These are phyloP conservation scores for Cherax quadricarinatus DNA, from an alignment of 1,140 invertebrate genomes.

Conservation along the genomic window DNA sequence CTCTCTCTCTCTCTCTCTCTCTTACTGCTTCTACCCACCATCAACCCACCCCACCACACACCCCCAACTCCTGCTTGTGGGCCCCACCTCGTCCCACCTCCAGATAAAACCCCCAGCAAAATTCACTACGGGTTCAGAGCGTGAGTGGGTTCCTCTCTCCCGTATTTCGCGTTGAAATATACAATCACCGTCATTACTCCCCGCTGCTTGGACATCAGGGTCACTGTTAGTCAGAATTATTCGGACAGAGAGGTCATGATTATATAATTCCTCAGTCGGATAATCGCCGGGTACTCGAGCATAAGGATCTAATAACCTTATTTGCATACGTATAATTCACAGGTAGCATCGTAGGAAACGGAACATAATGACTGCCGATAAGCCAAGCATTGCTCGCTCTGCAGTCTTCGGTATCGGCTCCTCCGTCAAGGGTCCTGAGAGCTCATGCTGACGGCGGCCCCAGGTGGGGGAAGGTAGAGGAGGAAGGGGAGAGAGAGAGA, in stretches of 20 bases:
- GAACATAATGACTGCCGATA: neutral
- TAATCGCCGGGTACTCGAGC: conserved; percentile 51
- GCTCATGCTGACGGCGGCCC: too few species aligned
- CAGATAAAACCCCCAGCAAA: neutral
- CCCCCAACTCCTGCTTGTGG: too few species aligned
- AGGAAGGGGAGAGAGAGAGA: too few species aligned
- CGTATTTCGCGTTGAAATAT: conserved; percentile 37
- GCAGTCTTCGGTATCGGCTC: neutral
- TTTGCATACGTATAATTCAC: conserved; percentile 53
- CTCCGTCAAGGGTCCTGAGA: too few species aligned
- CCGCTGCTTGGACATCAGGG: conserved; percentile 29
- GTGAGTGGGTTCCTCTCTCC: neutral
- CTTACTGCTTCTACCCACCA: neutral
- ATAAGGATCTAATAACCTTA: conserved; percentile 51
- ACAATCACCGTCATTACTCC: conserved; percentile 33
- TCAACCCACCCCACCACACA: neutral
- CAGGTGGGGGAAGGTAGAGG: too few species aligned
- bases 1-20: neutral
- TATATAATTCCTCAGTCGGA: conserved; percentile 39
- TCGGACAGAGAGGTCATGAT: conserved; percentile 34
- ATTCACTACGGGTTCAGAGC: neutral
- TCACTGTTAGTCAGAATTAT: conserved; percentile 22
- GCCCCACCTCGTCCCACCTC: neutral
- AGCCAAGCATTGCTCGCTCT: neutral
- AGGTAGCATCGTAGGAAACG: neutral